A percentile compares a stretch with the other conserved stretches of the same genome.
These are phyloP conservation scores for Agrochola circellaris DNA, from an alignment of 2,888 invertebrate species.

Conservation along the genomic window DNA sequence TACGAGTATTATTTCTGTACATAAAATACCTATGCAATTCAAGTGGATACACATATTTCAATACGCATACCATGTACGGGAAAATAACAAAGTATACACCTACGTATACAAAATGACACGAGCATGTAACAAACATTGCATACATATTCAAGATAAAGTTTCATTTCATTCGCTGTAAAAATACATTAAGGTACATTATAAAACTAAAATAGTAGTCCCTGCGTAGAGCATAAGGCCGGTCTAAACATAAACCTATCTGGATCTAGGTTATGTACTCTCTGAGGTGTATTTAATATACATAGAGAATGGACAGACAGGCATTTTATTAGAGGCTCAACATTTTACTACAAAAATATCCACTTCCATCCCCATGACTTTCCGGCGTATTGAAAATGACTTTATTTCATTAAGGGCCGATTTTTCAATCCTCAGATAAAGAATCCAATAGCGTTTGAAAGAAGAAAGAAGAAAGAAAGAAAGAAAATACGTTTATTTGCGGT, in stretches of 20 bases:
- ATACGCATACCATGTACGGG: neutral
- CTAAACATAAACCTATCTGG: slow-evolving; percentile 56
- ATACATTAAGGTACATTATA: slow-evolving; percentile 32
- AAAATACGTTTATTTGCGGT: too few relatives aligned
- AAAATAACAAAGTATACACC: neutral
- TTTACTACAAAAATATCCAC: too few relatives aligned
- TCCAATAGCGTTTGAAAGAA: too few relatives aligned
- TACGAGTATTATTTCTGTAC: neutral
- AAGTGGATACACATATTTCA: neutral
- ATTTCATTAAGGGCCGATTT: too few relatives aligned
- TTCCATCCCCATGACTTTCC: too few relatives aligned
- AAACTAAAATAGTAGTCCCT: slow-evolving; percentile 32
- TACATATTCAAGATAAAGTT: neutral
- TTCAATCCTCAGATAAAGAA: too few relatives aligned
- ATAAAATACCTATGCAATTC: neutral
- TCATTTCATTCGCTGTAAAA: neutral
- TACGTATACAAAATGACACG: neutral
- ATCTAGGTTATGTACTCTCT: slow-evolving; percentile 57
- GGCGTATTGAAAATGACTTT: too few relatives aligned
- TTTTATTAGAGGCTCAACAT: slow-evolving; percentile 5
- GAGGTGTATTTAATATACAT: slow-evolving; percentile 54
- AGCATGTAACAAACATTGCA: neutral
- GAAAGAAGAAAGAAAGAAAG: too few relatives aligned
- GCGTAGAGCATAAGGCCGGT: slow-evolving; percentile 19
- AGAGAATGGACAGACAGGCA: slow-evolving; percentile 30